Base-by-base conservation (phyloP, 2,888 invertebrate genomes). In the Lithophane leautieri region DNA sequence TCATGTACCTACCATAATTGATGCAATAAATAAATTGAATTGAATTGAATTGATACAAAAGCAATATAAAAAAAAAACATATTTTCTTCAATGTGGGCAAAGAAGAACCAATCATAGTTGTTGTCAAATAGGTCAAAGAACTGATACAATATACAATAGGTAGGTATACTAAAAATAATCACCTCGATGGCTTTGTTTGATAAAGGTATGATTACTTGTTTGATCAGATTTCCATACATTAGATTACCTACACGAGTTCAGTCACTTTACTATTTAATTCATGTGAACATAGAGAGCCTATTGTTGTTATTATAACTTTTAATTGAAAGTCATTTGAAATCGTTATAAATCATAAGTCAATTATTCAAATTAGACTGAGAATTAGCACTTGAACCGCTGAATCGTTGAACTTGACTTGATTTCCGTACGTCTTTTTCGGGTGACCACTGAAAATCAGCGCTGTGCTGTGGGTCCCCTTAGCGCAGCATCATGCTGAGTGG, bases 141-240 rank as follows among this genome's bases (percentile, higher is more conserved):
- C 7, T 71, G 12, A 9, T 50, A 47, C 9, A 61, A 40, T 14
- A 9, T 50, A 47, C 9, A 61, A 40, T 14, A 56, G 19, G 2
- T 52, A 42, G 3, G 34, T 34, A 34, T 34, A 34, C 28, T n/a
- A n/a, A 44, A 65, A 22, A 40, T 65, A 81, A 81, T 74, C 14
- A 60, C 8, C 14, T 19, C 25, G 62, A 81, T 78, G 63, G 52
- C 25, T 78, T 63, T 50, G 73, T 62, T 80, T 56, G 54, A 80
- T 50, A 72, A 72, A 34, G 6, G 19, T 25, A 50, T 44, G 40
- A 73, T 63, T 73, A 73, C 12, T 73, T 81, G 50, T 77, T 81
- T 44, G 34, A 81, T 81, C 81, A 58, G 54, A 74, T 73, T 73
- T 40, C 56, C 54, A 42, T 69, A 44, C 4, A 14, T n/a, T 47